These are phyloP conservation scores for Botia kubotai DNA, from an alignment of 2,797 vertebrate species.

Conservation along the genomic window DNA sequence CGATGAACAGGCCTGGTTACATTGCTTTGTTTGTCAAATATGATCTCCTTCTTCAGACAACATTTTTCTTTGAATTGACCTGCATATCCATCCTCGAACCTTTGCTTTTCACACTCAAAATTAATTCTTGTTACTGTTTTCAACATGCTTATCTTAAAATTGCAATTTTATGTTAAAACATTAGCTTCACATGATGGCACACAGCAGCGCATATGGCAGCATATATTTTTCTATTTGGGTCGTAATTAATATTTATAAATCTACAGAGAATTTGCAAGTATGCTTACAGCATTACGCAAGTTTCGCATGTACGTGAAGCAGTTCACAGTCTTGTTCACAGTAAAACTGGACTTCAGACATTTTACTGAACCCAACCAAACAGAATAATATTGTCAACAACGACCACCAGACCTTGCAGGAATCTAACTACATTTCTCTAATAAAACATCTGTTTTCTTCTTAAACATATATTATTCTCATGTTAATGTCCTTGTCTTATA, in stretches of 20 bases:
- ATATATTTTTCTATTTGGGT: conserved; percentile 33
- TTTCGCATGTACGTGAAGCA: conserved; percentile 30
- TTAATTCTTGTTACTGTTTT: conserved; percentile 6
- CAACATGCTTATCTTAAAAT: conserved; percentile 13
- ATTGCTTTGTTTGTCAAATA: conserved; percentile 34
- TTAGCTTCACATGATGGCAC: conserved; percentile 21
- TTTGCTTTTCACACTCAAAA: conserved; percentile 36
- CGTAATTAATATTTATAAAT: conserved; percentile 2
- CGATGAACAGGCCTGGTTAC: conserved; percentile 40
- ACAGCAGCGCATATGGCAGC: conserved; percentile 6
- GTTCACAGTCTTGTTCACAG: conserved; percentile 26
- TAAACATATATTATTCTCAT: conserved; percentile 2
- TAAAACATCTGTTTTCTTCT: conserved; percentile 17
- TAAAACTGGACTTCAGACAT: conserved; percentile 36
- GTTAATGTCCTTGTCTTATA: conserved; percentile 40
- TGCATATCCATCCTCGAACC: conserved; percentile 6
- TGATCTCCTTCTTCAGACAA: neutral
- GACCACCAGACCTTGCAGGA: conserved; percentile 11
- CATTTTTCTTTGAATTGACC: conserved; percentile 18
- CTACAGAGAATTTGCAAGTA: conserved; percentile 34
- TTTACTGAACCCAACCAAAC: conserved; percentile 27
- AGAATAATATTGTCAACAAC: conserved; percentile 24
- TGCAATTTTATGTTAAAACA: conserved; percentile 23
- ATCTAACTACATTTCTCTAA: conserved; percentile 5
- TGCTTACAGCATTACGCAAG: conserved; percentile 19